Evolutionary conservation across 2,888 invertebrate species (phyloP).

Genomic region (Apotomis turbidana): DNA sequence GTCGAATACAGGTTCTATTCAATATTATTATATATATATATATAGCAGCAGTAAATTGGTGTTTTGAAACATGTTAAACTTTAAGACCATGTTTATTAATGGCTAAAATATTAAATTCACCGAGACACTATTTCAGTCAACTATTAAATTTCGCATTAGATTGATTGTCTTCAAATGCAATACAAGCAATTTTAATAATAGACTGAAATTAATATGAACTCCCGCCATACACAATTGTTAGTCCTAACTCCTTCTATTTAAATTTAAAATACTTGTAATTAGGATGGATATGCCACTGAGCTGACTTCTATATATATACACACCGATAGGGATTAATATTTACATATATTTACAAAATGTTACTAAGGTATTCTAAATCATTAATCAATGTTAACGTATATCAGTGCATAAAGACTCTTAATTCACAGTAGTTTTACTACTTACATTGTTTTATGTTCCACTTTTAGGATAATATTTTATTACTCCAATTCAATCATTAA

Average conservation of each 20-base stretch:
- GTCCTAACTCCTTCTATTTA: conserved; percentile 50
- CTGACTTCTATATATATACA: conserved; percentile 63
- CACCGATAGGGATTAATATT: conserved; percentile 49
- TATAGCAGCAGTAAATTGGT: conserved; percentile 57
- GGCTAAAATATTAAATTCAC: conserved; percentile 49
- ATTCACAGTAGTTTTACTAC: conserved; percentile 20
- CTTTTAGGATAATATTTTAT: background rate
- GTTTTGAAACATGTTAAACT: conserved; percentile 52
- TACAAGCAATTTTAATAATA: conserved; percentile 48
- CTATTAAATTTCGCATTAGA: conserved; percentile 44
- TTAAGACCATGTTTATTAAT: conserved; percentile 47
- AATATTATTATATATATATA: conserved; percentile 4
- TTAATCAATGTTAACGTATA: conserved; percentile 36
- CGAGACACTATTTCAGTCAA: conserved; percentile 47
- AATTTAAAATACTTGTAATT: conserved; percentile 61
- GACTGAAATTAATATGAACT: conserved; percentile 45
- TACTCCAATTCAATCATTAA: background rate
- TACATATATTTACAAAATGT: conserved; percentile 46
- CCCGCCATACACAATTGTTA: conserved; percentile 30
- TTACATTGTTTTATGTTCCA: background rate
- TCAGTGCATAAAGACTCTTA: background rate
- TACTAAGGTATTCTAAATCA: conserved; percentile 17
- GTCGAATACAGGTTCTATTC: conserved; percentile 32
- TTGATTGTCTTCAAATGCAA: conserved; percentile 36
- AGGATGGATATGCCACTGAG: conserved; percentile 80